A percentile compares a stretch with the other conserved stretches of the same genome.
Evolutionary conservation across 92 coral and sea anemone species (phyloP).

Genomic region (Epizoanthus fatuus): DNA sequence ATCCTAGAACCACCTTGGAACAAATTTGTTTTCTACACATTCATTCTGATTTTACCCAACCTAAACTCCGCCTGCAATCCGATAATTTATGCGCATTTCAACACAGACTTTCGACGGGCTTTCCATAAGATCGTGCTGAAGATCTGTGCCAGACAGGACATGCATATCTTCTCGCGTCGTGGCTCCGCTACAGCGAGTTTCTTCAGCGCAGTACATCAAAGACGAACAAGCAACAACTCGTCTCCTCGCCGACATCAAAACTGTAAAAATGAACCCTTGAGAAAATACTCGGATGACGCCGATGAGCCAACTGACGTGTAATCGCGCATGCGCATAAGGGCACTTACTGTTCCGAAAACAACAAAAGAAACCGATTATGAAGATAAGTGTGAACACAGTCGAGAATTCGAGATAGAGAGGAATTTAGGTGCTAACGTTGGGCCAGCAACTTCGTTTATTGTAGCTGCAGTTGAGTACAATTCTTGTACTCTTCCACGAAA

Average conservation of each 20-base stretch:
- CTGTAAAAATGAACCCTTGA: constrained; percentile 3
- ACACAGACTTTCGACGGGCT: constrained; percentile 88
- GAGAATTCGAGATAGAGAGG: no score
- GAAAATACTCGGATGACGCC: background rate
- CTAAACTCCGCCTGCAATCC: constrained; percentile 97
- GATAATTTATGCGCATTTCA: constrained; percentile 95
- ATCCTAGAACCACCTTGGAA: constrained; percentile 40
- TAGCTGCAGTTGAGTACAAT: no score
- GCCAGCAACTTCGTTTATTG: no score
- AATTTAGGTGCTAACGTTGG: no score
- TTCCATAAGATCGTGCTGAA: constrained; percentile 83
- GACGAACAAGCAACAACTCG: background rate
- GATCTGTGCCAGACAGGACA: constrained; percentile 24
- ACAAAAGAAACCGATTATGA: no score
- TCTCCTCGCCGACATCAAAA: background rate
- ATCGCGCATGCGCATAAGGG: background rate
- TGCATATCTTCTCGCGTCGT: background rate
- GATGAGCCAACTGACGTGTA: constrained; percentile 29
- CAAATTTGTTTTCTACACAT: constrained; percentile 41
- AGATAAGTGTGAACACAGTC: no score
- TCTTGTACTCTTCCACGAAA: no score
- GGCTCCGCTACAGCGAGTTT: constrained; percentile 19
- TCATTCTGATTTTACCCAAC: constrained; percentile 78
- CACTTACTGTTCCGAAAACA: no score
- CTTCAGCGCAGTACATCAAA: background rate